A percentile compares a stretch with the other conserved stretches of the same genome.
Evolutionary conservation across 2,888 invertebrate species (phyloP).

Genomic region (Lasioglossum calceatum): DNA sequence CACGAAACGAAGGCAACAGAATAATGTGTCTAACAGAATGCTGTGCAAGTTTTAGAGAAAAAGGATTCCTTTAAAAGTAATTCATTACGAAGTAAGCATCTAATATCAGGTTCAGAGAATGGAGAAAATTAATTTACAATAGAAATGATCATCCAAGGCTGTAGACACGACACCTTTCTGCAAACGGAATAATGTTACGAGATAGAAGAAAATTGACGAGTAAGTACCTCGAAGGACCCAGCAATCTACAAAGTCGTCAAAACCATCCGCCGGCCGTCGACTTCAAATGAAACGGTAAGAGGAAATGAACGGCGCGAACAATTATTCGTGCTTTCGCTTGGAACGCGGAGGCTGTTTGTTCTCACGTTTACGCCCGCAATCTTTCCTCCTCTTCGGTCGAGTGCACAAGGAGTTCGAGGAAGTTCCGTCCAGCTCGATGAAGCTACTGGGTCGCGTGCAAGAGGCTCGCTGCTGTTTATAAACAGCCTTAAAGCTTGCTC

Average conservation of each 20-base stretch:
- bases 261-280: not conserved
- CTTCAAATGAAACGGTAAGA: not conserved
- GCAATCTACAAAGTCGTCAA: not conserved
- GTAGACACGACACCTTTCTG: not conserved
- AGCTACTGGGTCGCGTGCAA: not conserved
- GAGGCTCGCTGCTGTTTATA: slow-evolving; percentile 13
- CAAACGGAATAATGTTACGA: not conserved
- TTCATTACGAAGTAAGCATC: too few relatives aligned
- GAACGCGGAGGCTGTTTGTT: not conserved
- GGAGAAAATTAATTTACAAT: too few relatives aligned
- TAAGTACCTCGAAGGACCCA: not conserved
- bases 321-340: not conserved
- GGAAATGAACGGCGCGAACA: not conserved
- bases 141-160: too few relatives aligned
- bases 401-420: not conserved
- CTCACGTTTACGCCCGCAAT: not conserved
- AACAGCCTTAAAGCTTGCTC: not conserved
- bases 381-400: not conserved
- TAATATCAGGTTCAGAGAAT: too few relatives aligned
- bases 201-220: not conserved
- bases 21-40: too few relatives aligned
- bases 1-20: too few relatives aligned
- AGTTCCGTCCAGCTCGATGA: not conserved
- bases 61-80: too few relatives aligned
- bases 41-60: too few relatives aligned